A percentile compares a stretch with the other conserved stretches of the same genome.
Conservation (phyloP, 2,888 invertebrate genomes). For the Philereme transversata region DNA sequence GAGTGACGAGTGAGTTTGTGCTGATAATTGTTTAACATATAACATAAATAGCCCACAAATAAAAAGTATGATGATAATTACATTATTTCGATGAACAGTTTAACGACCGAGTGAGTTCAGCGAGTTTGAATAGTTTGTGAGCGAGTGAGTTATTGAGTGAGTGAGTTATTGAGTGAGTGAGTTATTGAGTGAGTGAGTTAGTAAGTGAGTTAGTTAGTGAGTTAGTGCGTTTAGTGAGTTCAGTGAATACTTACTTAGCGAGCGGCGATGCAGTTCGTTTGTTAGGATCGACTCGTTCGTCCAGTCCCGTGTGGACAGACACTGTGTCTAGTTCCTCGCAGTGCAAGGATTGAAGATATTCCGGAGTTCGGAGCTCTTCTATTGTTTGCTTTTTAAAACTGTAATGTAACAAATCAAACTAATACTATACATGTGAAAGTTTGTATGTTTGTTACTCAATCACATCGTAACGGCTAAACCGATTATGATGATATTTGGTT, state of each 20-base stretch:
- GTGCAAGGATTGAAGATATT: constrained; percentile 86
- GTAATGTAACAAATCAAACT: constrained; percentile 16
- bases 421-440: no score
- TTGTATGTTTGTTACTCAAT: no score
- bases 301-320: constrained; percentile 92
- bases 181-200: not conserved
- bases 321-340: constrained; percentile 86
- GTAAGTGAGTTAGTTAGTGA: not conserved
- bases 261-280: constrained; percentile 61
- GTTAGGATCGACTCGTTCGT: constrained; percentile 65
- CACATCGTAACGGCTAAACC: no score
- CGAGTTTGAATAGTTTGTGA: not conserved
- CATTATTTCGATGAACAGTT: no score
- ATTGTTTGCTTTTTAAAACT: constrained; percentile 91
- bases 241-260: constrained; percentile 58
- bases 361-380: constrained; percentile 88
- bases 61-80: no score
- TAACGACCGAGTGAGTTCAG: not conserved
- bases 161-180: no score
- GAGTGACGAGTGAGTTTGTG: not conserved
- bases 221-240: not conserved
- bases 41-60: no score
- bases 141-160: not conserved
- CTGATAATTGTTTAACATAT: no score
- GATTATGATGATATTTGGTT: no score